Base-by-base conservation (phyloP, 2,797 vertebrate genomes). In the Danio tinwini region DNA sequence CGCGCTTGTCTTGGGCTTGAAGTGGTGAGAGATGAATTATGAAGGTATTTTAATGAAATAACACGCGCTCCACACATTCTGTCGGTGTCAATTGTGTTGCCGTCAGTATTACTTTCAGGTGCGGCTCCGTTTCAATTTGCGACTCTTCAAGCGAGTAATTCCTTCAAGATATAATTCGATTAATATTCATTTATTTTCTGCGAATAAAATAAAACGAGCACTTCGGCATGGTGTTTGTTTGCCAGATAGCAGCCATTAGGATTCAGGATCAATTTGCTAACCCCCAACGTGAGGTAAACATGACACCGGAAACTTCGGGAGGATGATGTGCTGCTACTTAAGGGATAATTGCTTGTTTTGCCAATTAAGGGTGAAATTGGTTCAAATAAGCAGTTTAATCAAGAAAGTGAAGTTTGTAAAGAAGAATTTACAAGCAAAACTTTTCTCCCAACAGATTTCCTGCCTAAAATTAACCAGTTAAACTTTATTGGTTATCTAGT, bases 351-450 rank as follows among this genome's bases (percentile, higher is more conserved):
- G 69, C 69, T 56, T 68, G 63, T 7, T 63, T 56, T 58, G 76
- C 37, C 50, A 78, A 85, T 80, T 58, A 80, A 72, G 8, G 61
- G 59, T 55, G 21, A 81, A 83, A 72, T 59, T 59, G 17, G 52
- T 67, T 74, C 45, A 80, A 82, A 75, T 42, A 55, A 82, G 71
- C 14, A n/a, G 6, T 76, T 74, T 45, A 68, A 80, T 68, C 50
- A 80, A 39, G 11, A 39, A 56, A 70, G n/a, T 63, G 42, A 47
- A 39, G 6, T 21, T 52, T 74, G 55, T 53, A 12, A 47, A 12
- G 56, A 16, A 12, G 11, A 50, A 70, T 17, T 9, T 44, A 11
- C 13, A 21, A 29, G 53, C 39, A 69, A 4, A 68, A 21, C 7
- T 39, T 29, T 16, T 21, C 53, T 21, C 53, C 53, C 19, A 61